Base-by-base conservation (phyloP, 1,140 invertebrate species). In the Drosophila hydei region DNA sequence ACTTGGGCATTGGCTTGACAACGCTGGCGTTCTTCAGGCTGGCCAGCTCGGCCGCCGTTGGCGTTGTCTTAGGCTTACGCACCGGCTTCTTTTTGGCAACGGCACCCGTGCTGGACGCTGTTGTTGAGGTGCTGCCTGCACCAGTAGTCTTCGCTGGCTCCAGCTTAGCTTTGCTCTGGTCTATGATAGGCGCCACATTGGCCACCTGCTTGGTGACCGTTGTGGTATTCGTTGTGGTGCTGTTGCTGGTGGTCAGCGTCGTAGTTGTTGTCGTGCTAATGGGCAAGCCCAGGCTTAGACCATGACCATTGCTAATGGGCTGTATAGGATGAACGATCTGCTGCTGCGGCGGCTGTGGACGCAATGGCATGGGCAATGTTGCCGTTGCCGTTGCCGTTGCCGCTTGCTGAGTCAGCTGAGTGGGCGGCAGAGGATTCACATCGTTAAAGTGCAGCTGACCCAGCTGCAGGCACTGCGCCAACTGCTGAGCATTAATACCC, bases 391-490 rank as follows among this genome's bases (percentile, higher is more conserved):
- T 48, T 43, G 55, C 33, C n/a, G 18, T 30, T 74, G 59, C 14
- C 21, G 60, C 61, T 19, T 84, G 69, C 16, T 51, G 73, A 25
- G 51, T 65, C 27, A 27, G 65, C 16, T 61, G 79, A 9, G 56
- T 63, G 50, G 12, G 72, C 11, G 8, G 79, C 74, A 54, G 79
- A 36, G 87, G 90, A 69, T 91, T 91, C 3, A 91, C 89, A 61
- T 92, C 91, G 27, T 92, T 90, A 4, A 92, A 92, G 38, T 92
- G 91, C 9, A 92, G 79, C 56, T 92, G 91, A 3, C 91, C 91
- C 59, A 91, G 67, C 40, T 89, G 85, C 38, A 92, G 54, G 48
- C 91, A 92, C 55, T 92, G 90, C 2, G 91, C 90, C 71, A 92
- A 40, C 61, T 92, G 91, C 33, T 91, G 91, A 0, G 91, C 90